These are phyloP conservation scores for Trichonephila inaurata DNA, from an alignment of 1,140 invertebrate genomes.

Conservation along the genomic window DNA sequence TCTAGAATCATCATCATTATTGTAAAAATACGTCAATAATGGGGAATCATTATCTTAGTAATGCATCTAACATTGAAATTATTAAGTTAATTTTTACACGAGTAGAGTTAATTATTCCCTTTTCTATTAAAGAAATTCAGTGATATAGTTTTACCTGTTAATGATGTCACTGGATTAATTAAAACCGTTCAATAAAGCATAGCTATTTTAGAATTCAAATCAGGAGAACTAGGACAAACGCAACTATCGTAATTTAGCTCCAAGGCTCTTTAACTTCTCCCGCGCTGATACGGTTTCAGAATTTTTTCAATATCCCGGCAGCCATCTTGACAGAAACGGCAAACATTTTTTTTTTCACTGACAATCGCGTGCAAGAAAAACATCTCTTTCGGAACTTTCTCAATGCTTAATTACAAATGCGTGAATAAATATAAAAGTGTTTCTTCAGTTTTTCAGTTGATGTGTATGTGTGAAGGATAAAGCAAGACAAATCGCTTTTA, in stretches of 20 bases:
- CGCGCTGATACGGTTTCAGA: background rate
- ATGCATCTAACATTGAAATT: background rate
- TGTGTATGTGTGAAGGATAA: background rate
- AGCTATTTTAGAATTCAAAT: background rate
- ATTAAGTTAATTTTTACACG: background rate
- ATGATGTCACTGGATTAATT: background rate
- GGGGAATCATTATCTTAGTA: background rate
- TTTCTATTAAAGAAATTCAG: background rate
- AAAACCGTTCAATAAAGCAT: background rate
- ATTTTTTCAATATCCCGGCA: background rate
- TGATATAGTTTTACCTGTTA: background rate
- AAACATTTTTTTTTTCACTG: background rate
- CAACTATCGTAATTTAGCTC: background rate
- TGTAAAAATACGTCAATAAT: background rate
- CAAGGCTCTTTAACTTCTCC: background rate
- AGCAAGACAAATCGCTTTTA: background rate
- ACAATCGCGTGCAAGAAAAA: conserved; percentile 4
- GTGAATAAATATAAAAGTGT: background rate
- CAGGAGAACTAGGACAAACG: background rate
- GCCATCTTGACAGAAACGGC: background rate
- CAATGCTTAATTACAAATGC: conserved; percentile 34
- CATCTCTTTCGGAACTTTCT: conserved; percentile 19
- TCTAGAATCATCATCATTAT: too few relatives aligned
- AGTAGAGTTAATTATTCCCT: background rate
- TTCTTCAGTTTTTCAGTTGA: background rate